Base-by-base conservation (phyloP, 2,888 invertebrate genomes). In the Mongoloraphidia duomilia region DNA sequence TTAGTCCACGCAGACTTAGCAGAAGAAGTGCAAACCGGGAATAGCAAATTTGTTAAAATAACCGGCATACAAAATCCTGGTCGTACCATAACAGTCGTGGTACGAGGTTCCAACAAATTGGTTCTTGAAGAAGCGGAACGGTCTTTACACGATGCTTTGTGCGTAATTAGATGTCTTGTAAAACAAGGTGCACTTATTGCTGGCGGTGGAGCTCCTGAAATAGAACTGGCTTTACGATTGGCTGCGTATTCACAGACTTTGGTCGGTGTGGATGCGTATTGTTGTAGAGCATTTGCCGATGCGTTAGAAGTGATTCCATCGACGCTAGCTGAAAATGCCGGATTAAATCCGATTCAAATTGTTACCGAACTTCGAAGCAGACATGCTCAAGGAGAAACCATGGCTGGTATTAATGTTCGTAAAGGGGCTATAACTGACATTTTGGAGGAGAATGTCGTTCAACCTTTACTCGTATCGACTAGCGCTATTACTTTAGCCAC, bases 171-270 rank as follows among this genome's bases (percentile, higher is more conserved):
- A 56, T 98, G 98, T 69, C 77, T 98, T 58, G 96, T 98, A 5
- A 91, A 94, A 60, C 86, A 94, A 55, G 83, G 83, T 52, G 91
- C 91, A 41, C 72, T 95, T 58, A 82, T 96, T 65, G 86, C 94
- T 47, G 98, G 98, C 52, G 98, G 97, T 44, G 98, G 97, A 42
- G 94, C 96, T 11, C 95, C 97, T 5, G 98, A 98, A 73, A 95
- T 92, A 54, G 94, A 96, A 65, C 76, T 97, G 53, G 86, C 95
- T 0, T 72, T 94, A 34, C 82, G 82, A 51, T 72, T 98, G 48
- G 82, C 85, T 8, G 80, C 85, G 17, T 75, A 83, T 54, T 83
- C 96, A 0, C 82, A 92, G 60, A 80, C 84, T 2, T 77, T 92
- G 38, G 82, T 84, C 47, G 97, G 96, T 47, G 86, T 94, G 46